Percentiles rank a stretch among this genome's conserved stretches.
These are phyloP conservation scores for Ectemnius cavifrons DNA, from an alignment of 2,888 invertebrate genomes.

Conservation along the genomic window DNA sequence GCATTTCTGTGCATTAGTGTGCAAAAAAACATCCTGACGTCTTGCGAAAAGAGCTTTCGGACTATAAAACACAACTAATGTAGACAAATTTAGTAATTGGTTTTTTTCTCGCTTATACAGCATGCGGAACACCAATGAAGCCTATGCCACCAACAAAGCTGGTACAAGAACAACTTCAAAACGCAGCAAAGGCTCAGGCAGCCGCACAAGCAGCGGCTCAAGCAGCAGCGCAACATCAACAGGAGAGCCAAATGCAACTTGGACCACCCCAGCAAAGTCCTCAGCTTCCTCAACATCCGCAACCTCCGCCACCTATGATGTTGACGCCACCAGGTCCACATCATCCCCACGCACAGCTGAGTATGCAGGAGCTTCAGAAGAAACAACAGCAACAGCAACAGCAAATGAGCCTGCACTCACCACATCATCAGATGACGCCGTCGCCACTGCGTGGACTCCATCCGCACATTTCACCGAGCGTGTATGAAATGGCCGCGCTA, in stretches of 20 bases:
- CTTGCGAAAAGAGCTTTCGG: slow-evolving; percentile 56
- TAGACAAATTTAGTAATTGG: background rate
- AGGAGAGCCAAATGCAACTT: slow-evolving; percentile 73
- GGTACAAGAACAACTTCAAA: slow-evolving; percentile 79
- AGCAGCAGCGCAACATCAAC: slow-evolving; percentile 73
- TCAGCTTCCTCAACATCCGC: slow-evolving; percentile 73
- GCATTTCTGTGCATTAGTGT: background rate
- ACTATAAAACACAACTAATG: slow-evolving; percentile 45
- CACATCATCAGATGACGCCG: slow-evolving; percentile 82
- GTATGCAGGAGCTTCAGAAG: slow-evolving; percentile 82
- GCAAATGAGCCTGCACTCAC: slow-evolving; percentile 81
- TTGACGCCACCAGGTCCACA: slow-evolving; percentile 88
- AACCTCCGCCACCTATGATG: slow-evolving; percentile 82
- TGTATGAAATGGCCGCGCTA: slow-evolving; percentile 97
- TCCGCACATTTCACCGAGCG: slow-evolving; percentile 94
- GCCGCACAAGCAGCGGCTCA: slow-evolving; percentile 75
- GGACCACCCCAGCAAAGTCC: slow-evolving; percentile 75
- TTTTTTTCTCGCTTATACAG: slow-evolving; percentile 74
- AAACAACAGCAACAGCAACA: slow-evolving; percentile 80
- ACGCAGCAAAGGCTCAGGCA: slow-evolving; percentile 75
- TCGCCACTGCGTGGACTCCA: slow-evolving; percentile 87
- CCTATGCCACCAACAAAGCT: slow-evolving; percentile 90
- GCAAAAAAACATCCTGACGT: slow-evolving; percentile 37
- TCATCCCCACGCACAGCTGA: slow-evolving; percentile 85
- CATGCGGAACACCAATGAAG: slow-evolving; percentile 82